Conservation (phyloP, 2,888 invertebrate genomes). For the Axea sp. region DNA sequence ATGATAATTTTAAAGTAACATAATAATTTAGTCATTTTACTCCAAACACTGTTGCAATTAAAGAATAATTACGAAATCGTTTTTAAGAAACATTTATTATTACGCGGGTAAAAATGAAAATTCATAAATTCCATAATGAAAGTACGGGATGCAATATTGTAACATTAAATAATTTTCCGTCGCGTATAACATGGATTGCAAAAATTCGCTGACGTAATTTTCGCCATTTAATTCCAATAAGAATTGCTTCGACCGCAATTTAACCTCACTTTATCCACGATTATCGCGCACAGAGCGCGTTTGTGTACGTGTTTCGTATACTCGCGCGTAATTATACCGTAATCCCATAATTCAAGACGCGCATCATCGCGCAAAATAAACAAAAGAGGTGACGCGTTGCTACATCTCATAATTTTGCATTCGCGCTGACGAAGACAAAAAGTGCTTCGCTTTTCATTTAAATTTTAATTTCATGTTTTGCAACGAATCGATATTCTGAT, state of each 20-base stretch:
- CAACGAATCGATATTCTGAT: conserved; percentile 31
- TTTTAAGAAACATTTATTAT: no score
- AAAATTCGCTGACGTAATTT: conserved; percentile 47
- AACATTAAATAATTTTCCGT: conserved; percentile 30
- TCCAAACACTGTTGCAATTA: conserved; percentile 6
- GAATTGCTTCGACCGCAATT: conserved; percentile 55
- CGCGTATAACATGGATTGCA: conserved; percentile 3
- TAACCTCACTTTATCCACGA: conserved; percentile 52
- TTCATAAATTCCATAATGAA: conserved; percentile 3
- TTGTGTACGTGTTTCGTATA: conserved; percentile 30
- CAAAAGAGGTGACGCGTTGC: conserved; percentile 38
- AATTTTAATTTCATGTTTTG: conserved; percentile 21
- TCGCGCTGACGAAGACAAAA: conserved; percentile 10
- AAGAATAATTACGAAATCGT: conserved; percentile 4
- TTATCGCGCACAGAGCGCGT: conserved; percentile 38
- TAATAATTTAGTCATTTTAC: no score
- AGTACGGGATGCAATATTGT: conserved; percentile 16
- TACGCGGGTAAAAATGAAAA: neutral
- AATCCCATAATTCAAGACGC: conserved; percentile 43
- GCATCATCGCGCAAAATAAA: conserved; percentile 49
- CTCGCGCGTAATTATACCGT: conserved; percentile 30
- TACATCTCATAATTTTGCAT: conserved; percentile 30
- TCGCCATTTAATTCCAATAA: conserved; percentile 51
- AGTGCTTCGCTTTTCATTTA: no score
- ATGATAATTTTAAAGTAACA: no score